Evolutionary conservation across 2,888 invertebrate species (phyloP), one percentile per base, ranked within the genome.

Genomic region (Chelonus formosanus): DNA sequence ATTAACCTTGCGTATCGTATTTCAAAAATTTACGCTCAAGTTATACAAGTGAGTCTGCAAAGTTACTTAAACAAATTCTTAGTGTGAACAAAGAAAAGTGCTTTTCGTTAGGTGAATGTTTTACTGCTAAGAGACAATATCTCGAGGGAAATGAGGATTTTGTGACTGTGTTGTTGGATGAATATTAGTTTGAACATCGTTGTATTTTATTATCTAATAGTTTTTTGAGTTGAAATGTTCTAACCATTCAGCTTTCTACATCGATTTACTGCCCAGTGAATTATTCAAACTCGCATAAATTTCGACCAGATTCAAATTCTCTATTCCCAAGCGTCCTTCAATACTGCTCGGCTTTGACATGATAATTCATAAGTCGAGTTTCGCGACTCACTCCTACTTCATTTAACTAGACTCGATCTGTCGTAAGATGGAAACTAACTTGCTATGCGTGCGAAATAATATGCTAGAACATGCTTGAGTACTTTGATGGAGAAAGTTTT

Each of bases 1-100:
- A 72, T 72, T 72, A 68, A 68, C 69, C 61, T 61, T 52, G 69
- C 67, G 64, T 72, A 69, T 72, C 70, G 68, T 69, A 69, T 72
- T 72, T 70, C 72, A 70, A 67, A 68, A 69, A 72, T 69, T 72
- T 65, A 69, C 69, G 63, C 56, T 59, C 65, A 59, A 59, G 20
- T 59, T 50, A 10, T 10, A 6, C 5, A 10, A 59, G 59, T 20
- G 32, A 6, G 43, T 20, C 47, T 20, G 50, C 59, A 7, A 59
- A 59, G 40, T 59, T 59, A 61, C 43, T 53, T 61, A 53, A 61
- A 61, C 53, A 53, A 61, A 61, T 61, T 61, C 43, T 32, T 52
- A 31, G 8, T 44, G 45, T 44, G 35, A 53, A 3, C 44, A 35
- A 52, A 61, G 7, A 3, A 44, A 53, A 43, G 43, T 45, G 56